Percentiles rank a stretch among this genome's conserved stretches.
phyloP scores from a whole-genome alignment of 2,113 vertebrate genomes.

The Eulemur rufifrons region DNA sequence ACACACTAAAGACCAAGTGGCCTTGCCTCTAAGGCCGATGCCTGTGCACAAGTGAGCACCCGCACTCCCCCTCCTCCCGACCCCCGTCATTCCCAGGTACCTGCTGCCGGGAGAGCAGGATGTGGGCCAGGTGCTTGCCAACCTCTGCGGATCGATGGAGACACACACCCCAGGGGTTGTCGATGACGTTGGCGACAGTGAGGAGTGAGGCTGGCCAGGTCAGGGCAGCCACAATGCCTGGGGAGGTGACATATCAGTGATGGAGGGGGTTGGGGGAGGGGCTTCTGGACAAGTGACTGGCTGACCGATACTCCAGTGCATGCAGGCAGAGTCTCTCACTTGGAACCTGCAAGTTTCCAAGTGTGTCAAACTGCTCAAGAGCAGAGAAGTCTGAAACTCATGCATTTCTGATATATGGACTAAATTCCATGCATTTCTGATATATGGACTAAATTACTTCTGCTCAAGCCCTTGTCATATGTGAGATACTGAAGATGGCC shows the following conservation, averaged over 20 bases:
- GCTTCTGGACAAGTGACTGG: background rate
- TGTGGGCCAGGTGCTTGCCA: constrained; percentile 95
- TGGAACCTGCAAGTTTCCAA: background rate
- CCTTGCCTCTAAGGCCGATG: background rate
- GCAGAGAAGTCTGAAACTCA: background rate
- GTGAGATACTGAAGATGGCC: background rate
- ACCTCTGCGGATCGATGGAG: constrained; percentile 95
- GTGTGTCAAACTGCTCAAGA: background rate
- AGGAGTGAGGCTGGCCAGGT: constrained; percentile 94
- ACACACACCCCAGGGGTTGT: constrained; percentile 98
- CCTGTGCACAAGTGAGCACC: background rate
- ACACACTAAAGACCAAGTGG: background rate
- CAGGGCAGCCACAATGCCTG: constrained; percentile 95
- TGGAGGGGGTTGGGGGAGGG: background rate
- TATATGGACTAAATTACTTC: background rate
- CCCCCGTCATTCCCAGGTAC: constrained; percentile 76
- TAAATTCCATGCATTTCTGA: background rate
- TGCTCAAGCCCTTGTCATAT: background rate
- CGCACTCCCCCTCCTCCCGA: fast-evolving
- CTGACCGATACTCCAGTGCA: fast-evolving
- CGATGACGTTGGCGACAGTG: constrained; percentile 92
- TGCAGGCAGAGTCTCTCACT: fast-evolving
- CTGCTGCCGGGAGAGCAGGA: constrained; percentile 93
- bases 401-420: background rate
- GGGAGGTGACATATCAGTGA: background rate